Evolutionary conservation across 2,888 invertebrate genomes (phyloP).

Genomic region (Acleris emargana): DNA sequence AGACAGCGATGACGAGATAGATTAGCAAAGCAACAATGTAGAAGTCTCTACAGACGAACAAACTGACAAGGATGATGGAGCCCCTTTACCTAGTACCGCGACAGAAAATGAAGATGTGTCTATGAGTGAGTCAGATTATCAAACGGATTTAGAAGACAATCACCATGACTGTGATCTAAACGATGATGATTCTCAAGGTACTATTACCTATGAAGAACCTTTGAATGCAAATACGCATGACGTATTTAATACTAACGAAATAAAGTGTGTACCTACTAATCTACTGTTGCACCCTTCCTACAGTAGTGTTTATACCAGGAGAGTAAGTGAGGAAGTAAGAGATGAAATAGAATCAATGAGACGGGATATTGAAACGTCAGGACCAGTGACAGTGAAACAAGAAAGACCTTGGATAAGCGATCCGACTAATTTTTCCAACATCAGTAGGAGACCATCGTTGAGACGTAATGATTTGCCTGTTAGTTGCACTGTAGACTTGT

Average conservation of each 20-base stretch:
- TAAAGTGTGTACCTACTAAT: constrained; percentile 9
- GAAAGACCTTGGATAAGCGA: no score
- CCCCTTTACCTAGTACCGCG: neutral
- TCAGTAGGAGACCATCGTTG: no score
- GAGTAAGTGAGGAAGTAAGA: no score
- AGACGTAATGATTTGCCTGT: no score
- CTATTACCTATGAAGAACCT: neutral
- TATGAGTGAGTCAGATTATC: constrained; percentile 3
- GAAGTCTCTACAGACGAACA: neutral
- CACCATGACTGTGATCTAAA: neutral
- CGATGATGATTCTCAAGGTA: constrained; percentile 11
- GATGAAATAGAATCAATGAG: no score
- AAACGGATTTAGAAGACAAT: neutral
- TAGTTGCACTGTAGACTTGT: no score
- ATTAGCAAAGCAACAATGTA: neutral
- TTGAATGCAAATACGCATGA: neutral
- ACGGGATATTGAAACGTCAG: no score
- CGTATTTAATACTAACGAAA: neutral
- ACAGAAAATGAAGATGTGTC: neutral
- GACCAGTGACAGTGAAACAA: no score
- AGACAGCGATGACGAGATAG: neutral
- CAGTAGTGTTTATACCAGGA: no score
- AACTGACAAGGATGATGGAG: neutral
- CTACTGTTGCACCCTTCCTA: neutral
- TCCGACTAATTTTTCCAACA: no score